Evolutionary conservation across 1,140 invertebrate species (phyloP).

Genomic region (Drosophila punjabiensis): DNA sequence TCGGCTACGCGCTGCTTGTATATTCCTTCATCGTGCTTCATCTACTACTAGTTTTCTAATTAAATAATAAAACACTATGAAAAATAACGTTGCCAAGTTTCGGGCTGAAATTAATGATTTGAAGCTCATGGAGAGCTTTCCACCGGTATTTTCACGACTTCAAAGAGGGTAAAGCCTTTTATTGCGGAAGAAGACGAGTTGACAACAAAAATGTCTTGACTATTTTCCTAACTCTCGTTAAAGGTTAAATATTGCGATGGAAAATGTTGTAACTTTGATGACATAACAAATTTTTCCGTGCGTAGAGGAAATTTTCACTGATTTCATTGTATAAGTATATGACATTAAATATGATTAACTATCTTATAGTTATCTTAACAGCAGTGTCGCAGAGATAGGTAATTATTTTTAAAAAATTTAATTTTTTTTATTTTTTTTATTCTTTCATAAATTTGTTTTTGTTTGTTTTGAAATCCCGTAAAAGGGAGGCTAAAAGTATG

Average conservation of each 20-base stretch:
- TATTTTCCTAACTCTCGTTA: constrained; percentile 3
- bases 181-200: constrained; percentile 16
- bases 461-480: neutral
- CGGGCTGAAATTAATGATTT: neutral
- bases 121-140: constrained; percentile 21
- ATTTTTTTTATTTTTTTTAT: too few relatives aligned
- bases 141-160: constrained; percentile 14
- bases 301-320: too few relatives aligned
- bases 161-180: constrained; percentile 2
- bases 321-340: neutral
- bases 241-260: constrained; percentile 2
- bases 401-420: too few relatives aligned
- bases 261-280: neutral
- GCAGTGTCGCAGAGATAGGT: neutral
- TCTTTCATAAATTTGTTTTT: too few relatives aligned
- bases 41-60: constrained; percentile 56
- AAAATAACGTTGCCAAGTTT: constrained; percentile 29
- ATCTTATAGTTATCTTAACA: neutral
- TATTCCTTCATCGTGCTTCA: constrained; percentile 51
- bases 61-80: constrained; percentile 32
- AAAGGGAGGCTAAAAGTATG: neutral
- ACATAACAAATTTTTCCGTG: neutral
- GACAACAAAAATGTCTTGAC: neutral
- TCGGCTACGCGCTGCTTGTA: constrained; percentile 28
- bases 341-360: neutral